Conservation (phyloP, 37 sponge, comb jelly and placozoan genomes). For the Chondrilla cf. caribensis region DNA sequence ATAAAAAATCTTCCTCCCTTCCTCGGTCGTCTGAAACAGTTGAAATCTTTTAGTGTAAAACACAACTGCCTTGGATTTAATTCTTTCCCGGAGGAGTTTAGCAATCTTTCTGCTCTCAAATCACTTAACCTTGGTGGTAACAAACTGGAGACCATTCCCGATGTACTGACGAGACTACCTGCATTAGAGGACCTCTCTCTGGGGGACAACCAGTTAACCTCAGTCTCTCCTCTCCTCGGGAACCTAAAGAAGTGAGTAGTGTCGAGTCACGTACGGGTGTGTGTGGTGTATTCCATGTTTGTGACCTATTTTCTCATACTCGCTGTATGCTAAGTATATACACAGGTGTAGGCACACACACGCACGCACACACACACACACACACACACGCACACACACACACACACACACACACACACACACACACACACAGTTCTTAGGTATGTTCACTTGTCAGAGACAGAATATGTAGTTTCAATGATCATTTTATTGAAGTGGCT, state of each 20-base stretch:
- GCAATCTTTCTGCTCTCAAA: conserved; percentile 14
- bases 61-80: conserved; percentile 25
- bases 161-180: conserved; percentile 26
- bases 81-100: conserved; percentile 54
- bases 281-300: background rate
- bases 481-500: no score
- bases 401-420: no score
- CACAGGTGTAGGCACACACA: no score
- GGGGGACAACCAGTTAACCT: conserved; percentile 47
- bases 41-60: conserved; percentile 31
- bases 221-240: conserved; percentile 41
- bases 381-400: no score
- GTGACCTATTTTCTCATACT: background rate
- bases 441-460: no score
- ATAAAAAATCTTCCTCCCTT: conserved; percentile 33
- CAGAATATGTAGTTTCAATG: no score
- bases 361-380: no score
- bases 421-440: no score
- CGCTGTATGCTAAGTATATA: no score
- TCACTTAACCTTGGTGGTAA: conserved; percentile 74
- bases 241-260: conserved; percentile 53
- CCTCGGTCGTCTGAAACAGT: conserved; percentile 13
- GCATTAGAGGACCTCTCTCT: conserved; percentile 41
- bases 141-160: conserved; percentile 61
- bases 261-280: background rate